phyloP scores from a whole-genome alignment of 2,113 vertebrate genomes.

The Myanophis thanlyinensis region DNA sequence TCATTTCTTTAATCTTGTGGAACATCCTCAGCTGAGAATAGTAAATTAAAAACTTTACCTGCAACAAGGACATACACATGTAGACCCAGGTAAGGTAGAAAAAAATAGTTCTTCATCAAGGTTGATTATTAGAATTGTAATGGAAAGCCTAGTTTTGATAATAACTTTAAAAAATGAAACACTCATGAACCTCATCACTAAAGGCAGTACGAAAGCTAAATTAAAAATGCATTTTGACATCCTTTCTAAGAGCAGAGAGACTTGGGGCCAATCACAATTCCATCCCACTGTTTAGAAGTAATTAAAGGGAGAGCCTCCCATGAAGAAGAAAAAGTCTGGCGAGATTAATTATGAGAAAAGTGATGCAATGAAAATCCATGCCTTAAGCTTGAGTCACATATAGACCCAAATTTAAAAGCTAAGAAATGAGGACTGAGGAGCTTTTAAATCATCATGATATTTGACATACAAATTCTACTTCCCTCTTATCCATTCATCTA shows the following conservation, averaged over 20 bases:
- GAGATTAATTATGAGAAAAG: neutral
- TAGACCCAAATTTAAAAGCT: neutral
- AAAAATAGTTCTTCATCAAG: neutral
- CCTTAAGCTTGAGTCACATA: neutral
- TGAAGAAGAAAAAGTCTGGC: neutral
- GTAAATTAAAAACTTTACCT: slow-evolving; percentile 49
- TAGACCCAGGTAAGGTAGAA: neutral
- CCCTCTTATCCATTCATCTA: neutral
- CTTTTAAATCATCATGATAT: neutral
- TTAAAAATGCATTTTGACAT: neutral
- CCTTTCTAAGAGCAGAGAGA: neutral
- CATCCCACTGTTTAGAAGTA: neutral
- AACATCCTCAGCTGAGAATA: slow-evolving; percentile 35
- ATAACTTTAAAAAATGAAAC: neutral
- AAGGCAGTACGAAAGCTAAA: neutral
- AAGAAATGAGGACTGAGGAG: neutral
- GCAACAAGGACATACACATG: neutral
- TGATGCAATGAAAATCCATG: neutral
- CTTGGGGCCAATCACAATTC: neutral
- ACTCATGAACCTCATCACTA: neutral
- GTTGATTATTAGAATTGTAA: neutral
- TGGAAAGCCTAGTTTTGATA: neutral
- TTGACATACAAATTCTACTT: neutral
- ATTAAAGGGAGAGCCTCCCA: neutral
- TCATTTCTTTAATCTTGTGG: slow-evolving; percentile 46